Evolutionary conservation across 2,888 invertebrate genomes (phyloP).

Genomic region (Mythimna vitellina): DNA sequence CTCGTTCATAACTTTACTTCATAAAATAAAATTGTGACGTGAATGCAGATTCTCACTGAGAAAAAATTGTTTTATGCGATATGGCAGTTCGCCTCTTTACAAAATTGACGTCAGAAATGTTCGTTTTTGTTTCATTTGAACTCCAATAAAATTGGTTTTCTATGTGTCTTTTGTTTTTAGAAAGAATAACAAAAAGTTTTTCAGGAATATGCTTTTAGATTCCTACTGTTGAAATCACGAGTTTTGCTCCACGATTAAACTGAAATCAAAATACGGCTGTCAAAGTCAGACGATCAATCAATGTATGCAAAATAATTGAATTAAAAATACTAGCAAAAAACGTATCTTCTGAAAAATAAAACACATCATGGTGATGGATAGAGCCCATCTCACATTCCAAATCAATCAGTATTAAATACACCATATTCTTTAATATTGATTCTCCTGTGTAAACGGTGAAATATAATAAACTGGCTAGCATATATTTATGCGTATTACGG

Average conservation of each 20-base stretch:
- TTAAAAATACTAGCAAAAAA: not conserved
- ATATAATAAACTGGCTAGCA: not conserved
- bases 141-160: conserved; percentile 25
- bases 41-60: conserved; percentile 16
- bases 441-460: too few species aligned
- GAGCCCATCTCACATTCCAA: not conserved
- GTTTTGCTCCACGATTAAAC: not conserved
- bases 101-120: conserved; percentile 31
- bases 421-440: not conserved
- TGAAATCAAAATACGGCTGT: conserved; percentile 3
- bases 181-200: conserved; percentile 12
- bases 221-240: conserved; percentile 9
- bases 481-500: not conserved
- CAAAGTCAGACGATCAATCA: conserved; percentile 10
- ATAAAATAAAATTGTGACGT: conserved; percentile 5
- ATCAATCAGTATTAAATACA: not conserved
- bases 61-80: conserved; percentile 11
- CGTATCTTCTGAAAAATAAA: not conserved
- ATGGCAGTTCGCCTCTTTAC: conserved; percentile 5
- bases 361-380: not conserved
- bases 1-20: conserved; percentile 20
- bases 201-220: conserved; percentile 8
- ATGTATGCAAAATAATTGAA: not conserved
- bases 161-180: conserved; percentile 16
- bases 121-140: conserved; percentile 21